phyloP scores from a whole-genome alignment of 1,140 invertebrate genomes.

The Drosophila malerkotliana region DNA sequence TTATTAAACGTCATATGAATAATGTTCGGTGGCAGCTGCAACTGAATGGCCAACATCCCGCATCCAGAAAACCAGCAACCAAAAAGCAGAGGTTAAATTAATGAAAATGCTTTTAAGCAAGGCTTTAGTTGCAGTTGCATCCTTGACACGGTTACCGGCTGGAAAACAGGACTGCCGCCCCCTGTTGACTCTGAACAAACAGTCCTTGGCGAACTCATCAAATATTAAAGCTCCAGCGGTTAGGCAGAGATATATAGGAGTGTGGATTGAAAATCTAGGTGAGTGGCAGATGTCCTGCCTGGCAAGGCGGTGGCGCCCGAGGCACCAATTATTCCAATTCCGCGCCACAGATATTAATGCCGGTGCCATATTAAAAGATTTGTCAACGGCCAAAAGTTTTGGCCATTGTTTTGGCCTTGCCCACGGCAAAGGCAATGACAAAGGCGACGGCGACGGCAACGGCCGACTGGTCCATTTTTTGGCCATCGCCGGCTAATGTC shows the following conservation, averaged over 20 bases:
- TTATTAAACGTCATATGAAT: constrained; percentile 68
- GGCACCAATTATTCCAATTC: constrained; percentile 20
- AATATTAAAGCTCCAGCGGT: constrained; percentile 42
- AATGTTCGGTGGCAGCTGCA: constrained; percentile 43
- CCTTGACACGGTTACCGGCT: constrained; percentile 43
- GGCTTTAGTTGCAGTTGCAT: constrained; percentile 3
- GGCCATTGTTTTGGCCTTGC: constrained; percentile 44
- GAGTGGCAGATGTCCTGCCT: constrained; percentile 25
- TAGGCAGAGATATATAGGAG: constrained; percentile 7
- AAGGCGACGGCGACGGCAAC: constrained; percentile 27
- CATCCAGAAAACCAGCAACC: not conserved
- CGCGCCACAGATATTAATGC: constrained; percentile 49
- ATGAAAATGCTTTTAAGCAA: constrained; percentile 37
- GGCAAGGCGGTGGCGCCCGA: not conserved
- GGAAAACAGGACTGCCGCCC: not conserved
- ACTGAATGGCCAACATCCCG: not conserved
- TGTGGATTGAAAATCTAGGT: constrained; percentile 13
- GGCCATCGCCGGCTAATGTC: constrained; percentile 68
- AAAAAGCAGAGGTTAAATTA: constrained; percentile 39
- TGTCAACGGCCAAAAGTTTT: constrained; percentile 71
- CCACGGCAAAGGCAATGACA: constrained; percentile 18
- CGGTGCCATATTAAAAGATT: constrained; percentile 68
- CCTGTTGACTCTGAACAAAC: constrained; percentile 48
- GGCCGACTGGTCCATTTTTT: constrained; percentile 49
- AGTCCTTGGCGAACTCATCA: constrained; percentile 51